These are phyloP conservation scores for Urocyon cinereoargenteus DNA, from an alignment of 2,797 vertebrate species.

Conservation along the genomic window DNA sequence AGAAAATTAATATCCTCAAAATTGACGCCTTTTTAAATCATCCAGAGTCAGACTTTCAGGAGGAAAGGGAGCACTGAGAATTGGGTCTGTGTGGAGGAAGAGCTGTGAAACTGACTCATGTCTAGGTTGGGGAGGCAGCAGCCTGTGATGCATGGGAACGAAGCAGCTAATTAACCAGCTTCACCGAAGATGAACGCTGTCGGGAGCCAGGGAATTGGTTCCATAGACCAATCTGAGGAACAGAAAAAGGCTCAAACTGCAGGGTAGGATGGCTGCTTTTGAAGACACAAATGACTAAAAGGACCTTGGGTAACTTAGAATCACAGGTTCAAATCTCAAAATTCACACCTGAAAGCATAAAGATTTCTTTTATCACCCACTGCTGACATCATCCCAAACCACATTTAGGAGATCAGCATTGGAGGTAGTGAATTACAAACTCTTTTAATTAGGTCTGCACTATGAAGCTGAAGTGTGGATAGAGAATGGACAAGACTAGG, in stretches of 20 bases:
- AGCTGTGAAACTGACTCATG: not conserved
- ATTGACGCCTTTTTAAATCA: not conserved
- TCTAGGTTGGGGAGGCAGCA: not conserved
- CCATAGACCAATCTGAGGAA: not conserved
- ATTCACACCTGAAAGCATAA: not conserved
- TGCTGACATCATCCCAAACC: not conserved
- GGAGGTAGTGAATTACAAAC: not conserved
- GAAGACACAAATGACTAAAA: not conserved
- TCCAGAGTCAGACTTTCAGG: not conserved
- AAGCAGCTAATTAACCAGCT: not conserved
- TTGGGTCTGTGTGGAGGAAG: not conserved
- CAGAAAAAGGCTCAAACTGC: not conserved
- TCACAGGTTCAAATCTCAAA: not conserved
- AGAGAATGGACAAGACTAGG: not conserved
- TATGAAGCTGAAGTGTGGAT: not conserved
- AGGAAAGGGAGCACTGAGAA: not conserved
- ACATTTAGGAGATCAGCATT: not conserved
- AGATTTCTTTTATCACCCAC: not conserved
- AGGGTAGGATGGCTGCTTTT: not conserved
- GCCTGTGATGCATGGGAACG: not conserved
- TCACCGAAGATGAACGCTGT: not conserved
- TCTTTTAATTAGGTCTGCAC: not conserved
- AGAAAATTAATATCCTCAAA: conserved; percentile 10
- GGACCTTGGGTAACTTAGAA: not conserved
- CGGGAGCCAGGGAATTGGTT: not conserved